phyloP scores from a whole-genome alignment of 2,113 vertebrate genomes.

The Sinocyclocheilus maitianheensis region DNA sequence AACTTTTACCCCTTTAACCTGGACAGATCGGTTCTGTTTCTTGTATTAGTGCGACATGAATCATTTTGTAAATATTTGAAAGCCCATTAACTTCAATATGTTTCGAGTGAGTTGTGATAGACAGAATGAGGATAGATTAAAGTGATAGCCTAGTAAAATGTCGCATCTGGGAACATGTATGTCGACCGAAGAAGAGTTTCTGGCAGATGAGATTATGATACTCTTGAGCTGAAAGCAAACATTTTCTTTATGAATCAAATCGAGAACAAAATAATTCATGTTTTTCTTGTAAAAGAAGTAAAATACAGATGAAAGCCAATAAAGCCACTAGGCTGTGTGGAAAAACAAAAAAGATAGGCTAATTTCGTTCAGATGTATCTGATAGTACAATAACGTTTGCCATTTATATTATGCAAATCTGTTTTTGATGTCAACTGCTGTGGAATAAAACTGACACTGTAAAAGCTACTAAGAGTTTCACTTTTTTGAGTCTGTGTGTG shows the following conservation, averaged over 20 bases:
- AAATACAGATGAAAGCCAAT: background rate
- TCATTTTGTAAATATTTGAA: constrained; percentile 64
- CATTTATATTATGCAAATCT: background rate
- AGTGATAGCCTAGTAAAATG: background rate
- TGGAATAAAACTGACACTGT: constrained; percentile 65
- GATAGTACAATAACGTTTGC: background rate
- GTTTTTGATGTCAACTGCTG: constrained; percentile 11
- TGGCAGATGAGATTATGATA: background rate
- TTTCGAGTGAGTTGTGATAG: background rate
- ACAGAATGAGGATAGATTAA: background rate
- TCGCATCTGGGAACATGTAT: background rate
- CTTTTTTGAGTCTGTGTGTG: background rate
- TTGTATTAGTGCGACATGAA: background rate
- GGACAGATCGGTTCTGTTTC: constrained; percentile 9
- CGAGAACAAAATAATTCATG: background rate
- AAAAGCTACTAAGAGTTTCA: constrained; percentile 41
- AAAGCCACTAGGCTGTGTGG: background rate
- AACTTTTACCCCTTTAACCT: constrained; percentile 46
- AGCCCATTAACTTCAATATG: background rate
- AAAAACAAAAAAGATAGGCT: background rate
- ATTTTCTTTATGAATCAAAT: background rate
- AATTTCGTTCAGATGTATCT: no score
- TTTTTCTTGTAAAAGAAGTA: background rate
- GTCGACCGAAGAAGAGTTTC: background rate
- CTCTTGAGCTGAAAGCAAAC: background rate